Evolutionary conservation across 2,888 invertebrate species (phyloP).

Genomic region (Agonopterix subpropinquella): DNA sequence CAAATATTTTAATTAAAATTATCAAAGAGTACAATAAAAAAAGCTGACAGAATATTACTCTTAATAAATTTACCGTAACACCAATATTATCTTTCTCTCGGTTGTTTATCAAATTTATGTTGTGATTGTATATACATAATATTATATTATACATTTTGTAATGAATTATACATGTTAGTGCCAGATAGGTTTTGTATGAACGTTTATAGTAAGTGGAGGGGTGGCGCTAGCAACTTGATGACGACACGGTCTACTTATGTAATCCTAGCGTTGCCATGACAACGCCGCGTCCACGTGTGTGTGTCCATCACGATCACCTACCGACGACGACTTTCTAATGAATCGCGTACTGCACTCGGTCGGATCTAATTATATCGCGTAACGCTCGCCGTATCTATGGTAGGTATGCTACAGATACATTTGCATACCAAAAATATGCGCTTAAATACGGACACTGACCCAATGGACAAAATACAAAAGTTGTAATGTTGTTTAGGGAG

Average conservation of each 20-base stretch:
- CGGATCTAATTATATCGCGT: too few relatives aligned
- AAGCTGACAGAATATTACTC: slow-evolving; percentile 7
- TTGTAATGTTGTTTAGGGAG: slow-evolving; percentile 35
- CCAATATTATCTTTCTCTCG: slow-evolving; percentile 58
- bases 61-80: slow-evolving; percentile 43
- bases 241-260: not conserved
- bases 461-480: slow-evolving; percentile 24
- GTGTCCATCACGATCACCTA: not conserved
- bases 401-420: too few relatives aligned
- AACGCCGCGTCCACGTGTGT: slow-evolving; percentile 2
- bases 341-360: too few relatives aligned
- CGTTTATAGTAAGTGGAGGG: slow-evolving; percentile 42
- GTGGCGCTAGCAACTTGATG: not conserved
- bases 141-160: slow-evolving; percentile 72
- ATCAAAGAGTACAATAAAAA: slow-evolving; percentile 25
- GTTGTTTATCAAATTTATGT: slow-evolving; percentile 73
- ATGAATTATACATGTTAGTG: slow-evolving; percentile 72
- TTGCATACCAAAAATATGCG: too few relatives aligned
- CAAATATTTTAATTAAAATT: slow-evolving; percentile 46
- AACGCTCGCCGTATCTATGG: too few relatives aligned
- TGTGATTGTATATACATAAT: slow-evolving; percentile 72
- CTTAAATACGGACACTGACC: slow-evolving; percentile 4
- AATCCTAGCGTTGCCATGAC: slow-evolving; percentile 4
- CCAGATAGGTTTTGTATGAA: slow-evolving; percentile 72
- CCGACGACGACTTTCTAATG: not conserved